Conservation (phyloP, 1,140 invertebrate species). For the Pectinophora gossypiella region DNA sequence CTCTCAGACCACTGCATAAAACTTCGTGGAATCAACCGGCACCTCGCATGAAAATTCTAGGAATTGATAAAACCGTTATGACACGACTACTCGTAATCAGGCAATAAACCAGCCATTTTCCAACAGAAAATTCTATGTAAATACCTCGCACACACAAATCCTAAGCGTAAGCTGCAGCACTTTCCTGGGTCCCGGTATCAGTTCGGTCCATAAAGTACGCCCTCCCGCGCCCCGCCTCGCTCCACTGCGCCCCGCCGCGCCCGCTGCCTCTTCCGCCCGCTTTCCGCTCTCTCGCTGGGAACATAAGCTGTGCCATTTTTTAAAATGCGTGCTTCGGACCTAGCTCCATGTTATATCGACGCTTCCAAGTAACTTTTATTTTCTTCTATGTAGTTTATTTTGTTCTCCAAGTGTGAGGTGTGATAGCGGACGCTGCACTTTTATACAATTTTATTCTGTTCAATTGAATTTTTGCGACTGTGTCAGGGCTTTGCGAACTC, state of each 20-base stretch:
- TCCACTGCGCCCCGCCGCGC: slow-evolving; percentile 17
- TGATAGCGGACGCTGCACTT: background rate
- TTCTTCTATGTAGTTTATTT: slow-evolving; percentile 36
- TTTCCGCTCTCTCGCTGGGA: slow-evolving; percentile 36
- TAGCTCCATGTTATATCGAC: slow-evolving; percentile 46
- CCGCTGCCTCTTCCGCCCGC: slow-evolving; percentile 24
- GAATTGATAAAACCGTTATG: background rate
- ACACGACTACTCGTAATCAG: background rate
- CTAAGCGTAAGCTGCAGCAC: slow-evolving; percentile 58
- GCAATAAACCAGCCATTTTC: slow-evolving; percentile 2
- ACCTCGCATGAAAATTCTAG: background rate
- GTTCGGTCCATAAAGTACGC: slow-evolving; percentile 66
- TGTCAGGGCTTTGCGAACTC: background rate
- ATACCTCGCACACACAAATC: slow-evolving; percentile 57
- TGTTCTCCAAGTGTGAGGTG: slow-evolving; percentile 12
- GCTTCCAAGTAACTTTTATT: slow-evolving; percentile 53
- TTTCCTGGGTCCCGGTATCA: slow-evolving; percentile 63
- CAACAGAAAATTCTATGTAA: slow-evolving; percentile 36
- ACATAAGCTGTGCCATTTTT: slow-evolving; percentile 65
- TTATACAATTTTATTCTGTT: slow-evolving; percentile 32
- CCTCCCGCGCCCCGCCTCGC: slow-evolving; percentile 16
- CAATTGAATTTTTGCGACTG: background rate
- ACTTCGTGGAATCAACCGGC: too few species aligned
- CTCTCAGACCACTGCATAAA: too few species aligned
- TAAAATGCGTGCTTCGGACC: slow-evolving; percentile 60